Evolutionary conservation across 2,888 invertebrate genomes (phyloP).

Genomic region (Phortica magna): DNA sequence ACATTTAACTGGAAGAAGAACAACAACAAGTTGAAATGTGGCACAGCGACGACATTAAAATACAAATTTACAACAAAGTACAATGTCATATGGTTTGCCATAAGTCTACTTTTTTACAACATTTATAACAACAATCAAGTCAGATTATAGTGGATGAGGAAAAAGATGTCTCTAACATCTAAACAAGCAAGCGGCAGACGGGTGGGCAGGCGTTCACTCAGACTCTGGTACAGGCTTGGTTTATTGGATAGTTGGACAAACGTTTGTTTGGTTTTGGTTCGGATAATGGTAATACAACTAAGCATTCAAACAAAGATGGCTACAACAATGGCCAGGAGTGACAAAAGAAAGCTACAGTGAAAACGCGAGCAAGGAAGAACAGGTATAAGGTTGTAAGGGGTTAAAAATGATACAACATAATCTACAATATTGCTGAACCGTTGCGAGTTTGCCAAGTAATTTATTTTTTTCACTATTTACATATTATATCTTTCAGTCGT

Average conservation of each 20-base stretch:
- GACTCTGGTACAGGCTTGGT: background rate
- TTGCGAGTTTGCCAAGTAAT: too few species aligned
- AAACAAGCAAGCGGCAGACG: background rate
- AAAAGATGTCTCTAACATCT: background rate
- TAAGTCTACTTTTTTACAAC: background rate
- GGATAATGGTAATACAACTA: too few species aligned
- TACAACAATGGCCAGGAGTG: conserved; percentile 57
- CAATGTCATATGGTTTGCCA: background rate
- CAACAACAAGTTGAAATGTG: background rate
- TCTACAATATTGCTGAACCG: too few species aligned
- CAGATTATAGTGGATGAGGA: background rate
- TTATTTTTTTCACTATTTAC: background rate
- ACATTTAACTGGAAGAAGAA: background rate
- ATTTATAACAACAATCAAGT: background rate
- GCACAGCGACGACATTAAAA: background rate
- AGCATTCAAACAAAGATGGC: conserved; percentile 59
- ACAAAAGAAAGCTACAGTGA: conserved; percentile 24
- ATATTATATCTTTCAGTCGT: background rate
- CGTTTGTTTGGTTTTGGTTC: too few species aligned
- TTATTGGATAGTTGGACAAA: conserved; percentile 21
- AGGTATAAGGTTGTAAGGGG: too few species aligned
- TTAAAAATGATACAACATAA: too few species aligned
- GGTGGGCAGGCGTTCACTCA: background rate
- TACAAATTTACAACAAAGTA: background rate
- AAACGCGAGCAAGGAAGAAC: background rate